A percentile compares a stretch with the other conserved stretches of the same genome.
Evolutionary conservation across 1,140 invertebrate genomes (phyloP).

Genomic region (Heliconius nattereri): DNA sequence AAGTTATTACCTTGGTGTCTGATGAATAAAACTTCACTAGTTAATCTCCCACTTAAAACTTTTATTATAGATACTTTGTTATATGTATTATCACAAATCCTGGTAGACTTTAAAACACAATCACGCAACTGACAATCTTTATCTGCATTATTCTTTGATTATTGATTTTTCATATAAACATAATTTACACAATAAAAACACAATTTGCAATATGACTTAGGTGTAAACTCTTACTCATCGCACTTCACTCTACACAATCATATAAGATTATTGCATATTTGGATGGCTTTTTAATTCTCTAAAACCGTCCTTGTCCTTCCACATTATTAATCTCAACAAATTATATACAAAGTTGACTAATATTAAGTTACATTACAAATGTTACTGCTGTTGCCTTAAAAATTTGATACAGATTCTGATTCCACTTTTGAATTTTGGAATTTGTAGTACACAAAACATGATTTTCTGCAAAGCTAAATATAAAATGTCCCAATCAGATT

Average conservation of each 20-base stretch:
- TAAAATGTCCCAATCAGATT: conserved; percentile 45
- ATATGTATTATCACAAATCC: conserved; percentile 83
- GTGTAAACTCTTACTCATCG: conserved; percentile 71
- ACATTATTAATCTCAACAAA: conserved; percentile 78
- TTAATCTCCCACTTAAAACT: conserved; percentile 82
- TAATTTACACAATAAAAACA: conserved; percentile 79
- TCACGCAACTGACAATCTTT: conserved; percentile 80
- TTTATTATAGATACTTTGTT: conserved; percentile 83
- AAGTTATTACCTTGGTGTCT: conserved; percentile 66
- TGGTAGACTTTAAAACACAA: conserved; percentile 83
- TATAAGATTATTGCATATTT: conserved; percentile 79
- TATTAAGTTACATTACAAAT: conserved; percentile 74
- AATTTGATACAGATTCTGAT: conserved; percentile 54
- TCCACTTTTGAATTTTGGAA: conserved; percentile 33
- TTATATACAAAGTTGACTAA: conserved; percentile 80
- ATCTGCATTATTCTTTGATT: conserved; percentile 75
- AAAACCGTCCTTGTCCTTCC: conserved; percentile 70
- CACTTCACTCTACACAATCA: conserved; percentile 78
- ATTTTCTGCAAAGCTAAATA: conserved; percentile 46
- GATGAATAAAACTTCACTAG: conserved; percentile 80
- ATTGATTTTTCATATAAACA: conserved; percentile 79
- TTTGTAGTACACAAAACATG: conserved; percentile 8
- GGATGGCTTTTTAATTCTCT: conserved; percentile 78
- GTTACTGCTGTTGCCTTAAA: conserved; percentile 56
- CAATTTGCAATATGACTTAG: conserved; percentile 76